Conservation (phyloP, 92 coral and sea anemone genomes). For the Paragorgia papillata region DNA sequence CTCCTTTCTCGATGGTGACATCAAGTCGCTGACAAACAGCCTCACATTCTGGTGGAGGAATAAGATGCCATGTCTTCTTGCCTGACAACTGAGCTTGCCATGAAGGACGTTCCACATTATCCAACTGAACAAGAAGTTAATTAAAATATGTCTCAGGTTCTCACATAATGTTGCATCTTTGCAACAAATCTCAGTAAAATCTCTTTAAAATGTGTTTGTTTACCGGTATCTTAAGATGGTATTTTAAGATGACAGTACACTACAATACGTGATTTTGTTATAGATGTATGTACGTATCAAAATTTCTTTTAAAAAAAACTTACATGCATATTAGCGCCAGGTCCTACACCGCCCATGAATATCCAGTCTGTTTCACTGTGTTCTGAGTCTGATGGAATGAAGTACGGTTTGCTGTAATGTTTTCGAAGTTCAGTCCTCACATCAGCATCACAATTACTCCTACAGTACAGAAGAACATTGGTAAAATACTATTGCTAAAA, state of each 20-base stretch:
- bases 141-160: too few relatives aligned
- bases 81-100: slow-evolving; percentile 99
- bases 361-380: slow-evolving; percentile 98
- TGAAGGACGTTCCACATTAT: slow-evolving; percentile 94
- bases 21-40: slow-evolving; percentile 68
- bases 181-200: too few relatives aligned
- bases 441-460: slow-evolving; percentile 95
- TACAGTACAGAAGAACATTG: slow-evolving; percentile 37
- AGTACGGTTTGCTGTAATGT: slow-evolving; percentile 89
- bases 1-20: slow-evolving; percentile 82
- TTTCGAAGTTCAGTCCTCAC: slow-evolving; percentile 76
- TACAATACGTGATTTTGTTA: too few relatives aligned
- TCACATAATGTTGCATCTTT: too few relatives aligned
- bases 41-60: slow-evolving; percentile 98
- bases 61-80: slow-evolving; percentile 80
- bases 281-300: too few relatives aligned
- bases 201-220: too few relatives aligned
- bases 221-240: too few relatives aligned
- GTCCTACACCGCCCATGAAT: slow-evolving; percentile 99
- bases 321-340: slow-evolving; percentile 98
- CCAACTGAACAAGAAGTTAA: slow-evolving; percentile 61
- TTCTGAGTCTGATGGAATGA: slow-evolving; percentile 92
- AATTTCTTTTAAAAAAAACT: too few relatives aligned
- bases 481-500: too few relatives aligned
- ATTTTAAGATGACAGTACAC: too few relatives aligned